These are phyloP conservation scores for Geococcyx californianus DNA, from an alignment of 2,113 vertebrate genomes.

Conservation along the genomic window DNA sequence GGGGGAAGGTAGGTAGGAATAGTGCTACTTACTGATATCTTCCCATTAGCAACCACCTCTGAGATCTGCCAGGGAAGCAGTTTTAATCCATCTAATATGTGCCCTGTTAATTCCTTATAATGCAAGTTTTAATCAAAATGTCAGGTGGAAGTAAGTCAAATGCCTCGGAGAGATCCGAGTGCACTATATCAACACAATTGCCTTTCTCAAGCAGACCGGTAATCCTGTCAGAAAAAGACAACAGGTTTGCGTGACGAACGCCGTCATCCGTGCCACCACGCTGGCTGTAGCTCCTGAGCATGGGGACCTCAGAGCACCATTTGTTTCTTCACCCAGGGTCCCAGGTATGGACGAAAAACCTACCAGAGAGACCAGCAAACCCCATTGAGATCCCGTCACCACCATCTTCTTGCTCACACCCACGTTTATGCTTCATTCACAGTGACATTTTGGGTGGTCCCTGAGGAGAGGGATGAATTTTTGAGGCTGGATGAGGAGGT, in stretches of 20 bases:
- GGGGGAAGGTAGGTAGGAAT: constrained; percentile 29
- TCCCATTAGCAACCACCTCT: constrained; percentile 54
- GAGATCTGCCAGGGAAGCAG: constrained; percentile 60
- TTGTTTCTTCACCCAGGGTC: background rate
- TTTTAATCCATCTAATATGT: constrained; percentile 62
- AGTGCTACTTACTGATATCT: constrained; percentile 31
- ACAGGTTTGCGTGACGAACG: background rate
- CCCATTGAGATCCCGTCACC: background rate
- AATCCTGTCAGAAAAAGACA: constrained; percentile 9
- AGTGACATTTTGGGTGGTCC: background rate
- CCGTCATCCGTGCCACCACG: background rate
- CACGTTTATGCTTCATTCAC: background rate
- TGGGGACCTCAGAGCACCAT: background rate
- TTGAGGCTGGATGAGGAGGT: rapidly evolving
- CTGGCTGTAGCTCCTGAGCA: background rate
- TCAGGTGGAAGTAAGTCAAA: constrained; percentile 67
- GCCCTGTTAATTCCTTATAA: constrained; percentile 65
- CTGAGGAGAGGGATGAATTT: background rate
- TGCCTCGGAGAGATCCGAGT: constrained; percentile 28
- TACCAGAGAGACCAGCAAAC: rapidly evolving
- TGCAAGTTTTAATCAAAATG: constrained; percentile 72
- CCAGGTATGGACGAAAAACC: rapidly evolving
- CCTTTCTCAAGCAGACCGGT: background rate
- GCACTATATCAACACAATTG: constrained; percentile 21
- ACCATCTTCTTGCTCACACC: background rate